Evolutionary conservation across 2,797 vertebrate genomes (phyloP).

Genomic region (Hippoglossus hippoglossus): DNA sequence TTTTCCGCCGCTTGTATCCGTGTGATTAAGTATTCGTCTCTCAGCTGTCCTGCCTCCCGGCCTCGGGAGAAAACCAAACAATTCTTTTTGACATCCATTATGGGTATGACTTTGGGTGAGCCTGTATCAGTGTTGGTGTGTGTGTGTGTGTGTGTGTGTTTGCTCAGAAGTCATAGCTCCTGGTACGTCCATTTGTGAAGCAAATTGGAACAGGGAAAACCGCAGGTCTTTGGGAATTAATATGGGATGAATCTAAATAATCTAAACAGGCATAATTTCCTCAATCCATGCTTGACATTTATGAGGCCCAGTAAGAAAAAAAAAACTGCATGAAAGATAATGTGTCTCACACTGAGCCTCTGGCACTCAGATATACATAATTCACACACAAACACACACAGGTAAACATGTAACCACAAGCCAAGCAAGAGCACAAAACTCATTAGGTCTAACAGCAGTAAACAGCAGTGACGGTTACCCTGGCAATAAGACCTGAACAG

Average conservation of each 20-base stretch:
- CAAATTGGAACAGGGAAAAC: constrained; percentile 50
- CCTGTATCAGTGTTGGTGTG: constrained; percentile 4
- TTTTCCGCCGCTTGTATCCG: constrained; percentile 32
- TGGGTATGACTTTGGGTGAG: constrained; percentile 21
- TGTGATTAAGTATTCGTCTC: constrained; percentile 63
- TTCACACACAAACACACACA: constrained; percentile 9
- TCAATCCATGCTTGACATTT: constrained; percentile 50
- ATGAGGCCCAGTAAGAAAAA: constrained; percentile 33
- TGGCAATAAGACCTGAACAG: not conserved
- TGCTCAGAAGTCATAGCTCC: not conserved
- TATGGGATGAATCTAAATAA: constrained; percentile 62
- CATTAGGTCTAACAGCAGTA: not conserved
- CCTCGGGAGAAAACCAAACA: constrained; percentile 51
- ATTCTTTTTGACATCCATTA: constrained; percentile 56
- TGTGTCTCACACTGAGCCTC: constrained; percentile 14
- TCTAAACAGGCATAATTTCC: constrained; percentile 56
- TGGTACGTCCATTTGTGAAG: constrained; percentile 58
- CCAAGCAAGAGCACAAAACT: constrained; percentile 2
- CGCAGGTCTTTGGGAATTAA: constrained; percentile 46
- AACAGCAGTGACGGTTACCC: not conserved
- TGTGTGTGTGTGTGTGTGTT: constrained; percentile 1
- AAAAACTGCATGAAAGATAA: constrained; percentile 17
- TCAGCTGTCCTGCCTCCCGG: constrained; percentile 26
- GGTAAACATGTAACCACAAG: constrained; percentile 5
- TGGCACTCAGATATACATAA: constrained; percentile 11